Conservation (phyloP, 2,888 invertebrate species). For the Lycocerus yunnanus region DNA sequence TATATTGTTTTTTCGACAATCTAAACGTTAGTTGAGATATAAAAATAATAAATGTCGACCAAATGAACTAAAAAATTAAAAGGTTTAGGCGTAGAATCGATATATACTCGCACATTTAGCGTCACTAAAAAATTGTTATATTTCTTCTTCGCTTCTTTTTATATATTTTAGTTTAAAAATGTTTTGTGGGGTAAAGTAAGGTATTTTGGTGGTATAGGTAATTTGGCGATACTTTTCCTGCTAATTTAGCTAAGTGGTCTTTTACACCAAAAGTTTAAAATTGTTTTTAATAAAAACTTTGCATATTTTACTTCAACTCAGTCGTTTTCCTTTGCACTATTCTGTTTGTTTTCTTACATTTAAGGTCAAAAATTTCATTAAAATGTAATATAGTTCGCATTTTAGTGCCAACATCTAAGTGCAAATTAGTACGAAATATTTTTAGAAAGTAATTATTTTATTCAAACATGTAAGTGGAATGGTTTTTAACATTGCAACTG, state of each 20-base stretch:
- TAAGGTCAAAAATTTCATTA: too few relatives aligned
- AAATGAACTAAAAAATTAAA: background rate
- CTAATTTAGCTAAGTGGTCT: background rate
- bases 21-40: background rate
- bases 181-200: background rate
- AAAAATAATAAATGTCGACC: background rate
- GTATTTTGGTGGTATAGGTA: background rate
- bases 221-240: background rate
- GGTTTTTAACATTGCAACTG: too few relatives aligned
- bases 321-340: too few relatives aligned
- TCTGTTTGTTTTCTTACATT: too few relatives aligned
- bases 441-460: too few relatives aligned
- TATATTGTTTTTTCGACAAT: background rate
- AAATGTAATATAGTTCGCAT: too few relatives aligned
- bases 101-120: background rate
- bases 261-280: too few relatives aligned
- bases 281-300: too few relatives aligned
- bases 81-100: background rate
- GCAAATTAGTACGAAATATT: too few relatives aligned
- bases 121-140: background rate
- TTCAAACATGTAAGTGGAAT: too few relatives aligned
- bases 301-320: too few relatives aligned
- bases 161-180: background rate
- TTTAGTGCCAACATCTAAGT: too few relatives aligned
- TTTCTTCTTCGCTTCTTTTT: background rate